Conservation (phyloP, 2,888 invertebrate genomes). For the Cephus pulcher region DNA sequence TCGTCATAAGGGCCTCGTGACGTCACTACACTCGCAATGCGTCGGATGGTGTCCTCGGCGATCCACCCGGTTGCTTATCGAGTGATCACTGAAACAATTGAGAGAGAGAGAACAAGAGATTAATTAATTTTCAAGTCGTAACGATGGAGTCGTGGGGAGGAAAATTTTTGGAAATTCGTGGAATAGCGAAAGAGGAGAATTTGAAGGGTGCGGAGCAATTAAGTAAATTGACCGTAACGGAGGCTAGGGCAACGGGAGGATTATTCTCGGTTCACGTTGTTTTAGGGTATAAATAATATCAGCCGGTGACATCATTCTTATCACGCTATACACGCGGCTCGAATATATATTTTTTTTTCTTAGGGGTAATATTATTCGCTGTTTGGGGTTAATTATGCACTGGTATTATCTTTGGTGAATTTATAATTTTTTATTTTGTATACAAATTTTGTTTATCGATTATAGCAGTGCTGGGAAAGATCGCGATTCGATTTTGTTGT, state of each 20-base stretch:
- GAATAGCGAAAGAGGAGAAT: not conserved
- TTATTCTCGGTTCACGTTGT: not conserved
- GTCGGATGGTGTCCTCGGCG: conserved; percentile 55
- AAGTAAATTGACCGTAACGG: not conserved
- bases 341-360: not conserved
- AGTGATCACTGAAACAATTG: conserved; percentile 73
- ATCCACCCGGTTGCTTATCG: conserved; percentile 79
- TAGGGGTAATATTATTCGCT: not conserved
- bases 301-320: not conserved
- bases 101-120: conserved; percentile 16
- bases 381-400: not conserved
- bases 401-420: too few relatives aligned
- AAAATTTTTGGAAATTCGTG: not conserved
- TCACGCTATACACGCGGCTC: not conserved
- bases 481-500: not conserved
- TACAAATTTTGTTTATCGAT: not conserved
- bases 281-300: not conserved
- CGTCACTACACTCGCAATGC: conserved; percentile 60
- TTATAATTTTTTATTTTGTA: not conserved
- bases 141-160: not conserved
- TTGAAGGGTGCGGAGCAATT: conserved; percentile 2
- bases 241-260: not conserved
- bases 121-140: not conserved
- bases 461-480: not conserved
- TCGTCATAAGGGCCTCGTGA: conserved; percentile 64